phyloP scores from a whole-genome alignment of 2,113 vertebrate genomes.

The Aplodontia rufa region DNA sequence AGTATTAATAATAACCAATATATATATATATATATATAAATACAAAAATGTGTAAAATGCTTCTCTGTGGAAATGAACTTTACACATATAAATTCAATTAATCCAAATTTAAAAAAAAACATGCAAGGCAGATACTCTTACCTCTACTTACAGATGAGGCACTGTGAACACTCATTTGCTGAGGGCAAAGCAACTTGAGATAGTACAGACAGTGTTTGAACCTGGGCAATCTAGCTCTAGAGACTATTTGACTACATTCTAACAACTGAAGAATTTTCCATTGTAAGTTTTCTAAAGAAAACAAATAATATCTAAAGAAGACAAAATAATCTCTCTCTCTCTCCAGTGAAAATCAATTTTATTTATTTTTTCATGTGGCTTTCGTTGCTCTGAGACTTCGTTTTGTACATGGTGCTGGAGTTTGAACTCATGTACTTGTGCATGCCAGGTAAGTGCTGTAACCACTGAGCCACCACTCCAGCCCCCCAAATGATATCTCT shows the following conservation, averaged over 20 bases:
- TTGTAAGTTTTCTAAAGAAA: not conserved
- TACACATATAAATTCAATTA: not conserved
- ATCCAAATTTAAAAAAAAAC: not conserved
- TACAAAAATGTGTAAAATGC: too few relatives aligned
- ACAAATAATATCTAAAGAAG: not conserved
- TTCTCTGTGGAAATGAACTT: not conserved
- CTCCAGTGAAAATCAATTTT: too few relatives aligned
- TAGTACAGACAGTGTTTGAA: not conserved
- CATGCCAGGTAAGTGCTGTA: too few relatives aligned
- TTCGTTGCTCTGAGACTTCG: too few relatives aligned
- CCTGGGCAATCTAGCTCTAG: not conserved
- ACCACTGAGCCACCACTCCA: too few relatives aligned
- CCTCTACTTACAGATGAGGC: not conserved
- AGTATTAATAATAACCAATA: not conserved
- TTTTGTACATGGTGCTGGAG: too few relatives aligned
- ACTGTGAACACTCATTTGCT: not conserved
- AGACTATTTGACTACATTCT: not conserved
- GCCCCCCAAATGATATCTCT: too few relatives aligned
- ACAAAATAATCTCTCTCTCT: too few relatives aligned
- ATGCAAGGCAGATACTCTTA: not conserved
- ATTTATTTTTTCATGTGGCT: too few relatives aligned
- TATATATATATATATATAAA: not conserved
- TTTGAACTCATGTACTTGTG: too few relatives aligned
- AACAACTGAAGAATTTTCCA: not conserved
- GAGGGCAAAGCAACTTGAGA: not conserved